Evolutionary conservation across 2,888 invertebrate species (phyloP).

Genomic region (Falcaria lacertinaria): DNA sequence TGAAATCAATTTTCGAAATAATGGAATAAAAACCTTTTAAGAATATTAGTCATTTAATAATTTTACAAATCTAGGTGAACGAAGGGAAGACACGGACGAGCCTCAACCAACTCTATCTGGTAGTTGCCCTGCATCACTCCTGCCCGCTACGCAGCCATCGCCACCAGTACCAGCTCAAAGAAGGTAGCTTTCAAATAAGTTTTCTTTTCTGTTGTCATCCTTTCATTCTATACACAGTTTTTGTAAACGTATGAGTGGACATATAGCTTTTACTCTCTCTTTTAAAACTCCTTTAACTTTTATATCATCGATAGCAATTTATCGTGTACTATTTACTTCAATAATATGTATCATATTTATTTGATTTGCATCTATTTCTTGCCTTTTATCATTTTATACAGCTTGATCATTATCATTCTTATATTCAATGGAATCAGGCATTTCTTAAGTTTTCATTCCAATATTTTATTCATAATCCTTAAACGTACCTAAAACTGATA

Average conservation of each 20-base stretch:
- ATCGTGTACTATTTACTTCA: background rate
- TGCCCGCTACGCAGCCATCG: conserved; percentile 56
- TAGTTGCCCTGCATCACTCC: conserved; percentile 70
- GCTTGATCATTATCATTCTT: too few relatives aligned
- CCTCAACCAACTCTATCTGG: conserved; percentile 50
- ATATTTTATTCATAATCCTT: conserved; percentile 5
- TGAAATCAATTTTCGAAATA: too few relatives aligned
- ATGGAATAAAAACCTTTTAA: too few relatives aligned
- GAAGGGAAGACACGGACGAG: conserved; percentile 53
- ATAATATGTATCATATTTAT: conserved; percentile 11
- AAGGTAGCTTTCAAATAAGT: conserved; percentile 44
- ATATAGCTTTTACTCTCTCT: conserved; percentile 3
- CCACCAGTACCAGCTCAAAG: conserved; percentile 73
- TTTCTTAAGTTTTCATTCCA: conserved; percentile 3
- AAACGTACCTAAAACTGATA: conserved; percentile 51
- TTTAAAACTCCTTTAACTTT: conserved; percentile 4
- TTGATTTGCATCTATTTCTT: conserved; percentile 2
- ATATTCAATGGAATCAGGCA: too few relatives aligned
- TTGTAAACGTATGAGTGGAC: background rate
- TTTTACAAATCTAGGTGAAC: conserved; percentile 44
- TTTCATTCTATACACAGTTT: background rate
- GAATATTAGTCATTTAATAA: background rate
- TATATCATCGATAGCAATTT: conserved; percentile 7
- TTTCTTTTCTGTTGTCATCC: background rate
- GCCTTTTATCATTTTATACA: too few relatives aligned